These are phyloP conservation scores for Sinosuthora webbiana DNA, from an alignment of 2,113 vertebrate species.

Conservation along the genomic window DNA sequence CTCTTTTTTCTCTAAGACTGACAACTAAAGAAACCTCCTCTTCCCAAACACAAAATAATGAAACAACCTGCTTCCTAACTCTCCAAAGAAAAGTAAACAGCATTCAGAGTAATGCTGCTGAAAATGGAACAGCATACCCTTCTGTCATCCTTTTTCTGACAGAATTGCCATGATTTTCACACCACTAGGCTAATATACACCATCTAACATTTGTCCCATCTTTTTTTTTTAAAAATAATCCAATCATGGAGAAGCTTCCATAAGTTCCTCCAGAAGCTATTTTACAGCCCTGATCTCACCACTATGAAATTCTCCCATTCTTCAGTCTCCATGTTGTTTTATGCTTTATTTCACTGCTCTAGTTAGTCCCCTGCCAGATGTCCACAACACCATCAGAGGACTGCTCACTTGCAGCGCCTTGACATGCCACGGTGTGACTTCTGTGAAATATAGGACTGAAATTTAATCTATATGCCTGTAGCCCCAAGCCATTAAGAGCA, in stretches of 20 bases:
- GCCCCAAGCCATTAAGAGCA: slow-evolving; percentile 17
- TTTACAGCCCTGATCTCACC: neutral
- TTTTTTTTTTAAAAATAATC: neutral
- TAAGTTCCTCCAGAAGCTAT: neutral
- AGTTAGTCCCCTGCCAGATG: neutral
- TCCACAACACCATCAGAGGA: neutral
- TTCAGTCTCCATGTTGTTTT: neutral
- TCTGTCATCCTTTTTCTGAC: neutral
- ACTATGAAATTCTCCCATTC: neutral
- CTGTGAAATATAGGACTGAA: slow-evolving; percentile 20
- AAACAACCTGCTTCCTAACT: neutral
- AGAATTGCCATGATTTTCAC: slow-evolving; percentile 1
- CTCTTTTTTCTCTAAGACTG: neutral
- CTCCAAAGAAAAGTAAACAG: neutral
- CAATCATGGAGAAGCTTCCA: neutral
- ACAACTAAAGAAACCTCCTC: neutral
- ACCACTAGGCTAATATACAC: neutral
- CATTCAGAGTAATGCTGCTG: neutral
- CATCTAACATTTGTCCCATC: neutral
- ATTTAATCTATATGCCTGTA: slow-evolving; percentile 3
- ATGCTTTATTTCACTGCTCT: slow-evolving; percentile 5
- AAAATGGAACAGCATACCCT: neutral
- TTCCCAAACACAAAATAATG: neutral
- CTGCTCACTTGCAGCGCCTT: neutral
- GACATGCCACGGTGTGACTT: neutral